Evolutionary conservation across 2,888 invertebrate genomes (phyloP), one percentile per base, ranked within the genome.

Genomic region (Camponotus fellah): DNA sequence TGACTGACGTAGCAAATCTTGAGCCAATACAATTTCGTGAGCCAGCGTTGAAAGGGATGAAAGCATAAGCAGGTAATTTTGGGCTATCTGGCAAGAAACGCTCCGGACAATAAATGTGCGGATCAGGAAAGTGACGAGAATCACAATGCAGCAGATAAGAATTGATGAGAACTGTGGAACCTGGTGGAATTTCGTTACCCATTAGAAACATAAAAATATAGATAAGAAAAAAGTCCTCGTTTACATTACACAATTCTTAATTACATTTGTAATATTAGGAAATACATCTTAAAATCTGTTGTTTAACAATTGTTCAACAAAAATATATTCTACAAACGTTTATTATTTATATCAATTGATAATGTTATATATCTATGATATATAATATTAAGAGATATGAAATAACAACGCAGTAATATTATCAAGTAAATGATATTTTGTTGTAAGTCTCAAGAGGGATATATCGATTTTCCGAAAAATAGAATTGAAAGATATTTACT

Each of bases 91-190:
- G 94, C 10, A 95, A 88, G 89, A 96, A 96, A 53, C 96, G 93
- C 83, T 96, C 96, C 0, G 96, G 96, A 77, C 95, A 94, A 90
- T 95, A 96, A 6, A 84, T 89, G 9, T 26, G 26, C 95, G 96
- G 96, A 10, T 96, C 94, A 0, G 96, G 95, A 88, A 95, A 96
- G 85, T 95, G 92, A n/a, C 94, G 92, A 0, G 94, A 93, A 90
- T 96, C 95, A 32, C 95, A 93, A 85, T 96, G 96, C 17, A 95
- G 92, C 1, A 94, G 88, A 69, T 94, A 95, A 0, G 94, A 91
- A 79, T 94, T 93, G 12, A 95, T 85, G 14, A 95, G 74, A 3
- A 94, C 93, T 10, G 94, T 94, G 0, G 94, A 93, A 3, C 95
- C 95, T 0, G 91, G 85, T 6, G 95, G 94, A 21, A 95, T 91